These are phyloP conservation scores for Thymallus thymallus DNA, from an alignment of 2,113 vertebrate species.

Conservation along the genomic window DNA sequence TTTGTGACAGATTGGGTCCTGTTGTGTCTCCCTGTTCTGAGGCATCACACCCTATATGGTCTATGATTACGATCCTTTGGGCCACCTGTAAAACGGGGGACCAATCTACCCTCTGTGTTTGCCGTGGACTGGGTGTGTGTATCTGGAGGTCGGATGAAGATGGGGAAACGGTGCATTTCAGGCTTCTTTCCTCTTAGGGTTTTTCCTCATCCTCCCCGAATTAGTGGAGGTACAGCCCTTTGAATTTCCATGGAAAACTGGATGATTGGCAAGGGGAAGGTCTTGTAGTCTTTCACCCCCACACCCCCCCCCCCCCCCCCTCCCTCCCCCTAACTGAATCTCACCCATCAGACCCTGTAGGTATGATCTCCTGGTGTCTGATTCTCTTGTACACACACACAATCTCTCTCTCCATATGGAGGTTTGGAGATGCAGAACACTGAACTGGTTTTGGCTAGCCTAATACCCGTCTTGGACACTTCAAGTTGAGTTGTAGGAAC, in stretches of 20 bases:
- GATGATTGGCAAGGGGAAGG: slow-evolving; percentile 18
- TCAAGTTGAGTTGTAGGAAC: too few species aligned
- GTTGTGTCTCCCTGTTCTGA: slow-evolving; percentile 22
- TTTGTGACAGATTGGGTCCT: neutral
- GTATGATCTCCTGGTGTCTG: too few species aligned
- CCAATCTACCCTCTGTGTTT: slow-evolving; percentile 47
- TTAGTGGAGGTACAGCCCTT: slow-evolving; percentile 60
- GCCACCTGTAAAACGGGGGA: slow-evolving; percentile 36
- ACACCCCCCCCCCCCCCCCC: too few species aligned
- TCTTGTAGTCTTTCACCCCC: too few species aligned
- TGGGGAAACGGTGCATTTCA: slow-evolving; percentile 22
- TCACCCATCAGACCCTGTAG: too few species aligned
- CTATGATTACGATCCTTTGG: slow-evolving; percentile 31
- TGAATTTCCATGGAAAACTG: slow-evolving; percentile 60
- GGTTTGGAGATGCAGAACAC: neutral
- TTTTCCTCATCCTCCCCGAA: slow-evolving; percentile 63
- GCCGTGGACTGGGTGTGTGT: slow-evolving; percentile 44
- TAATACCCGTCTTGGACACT: too few species aligned
- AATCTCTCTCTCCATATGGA: neutral
- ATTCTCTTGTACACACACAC: too few species aligned
- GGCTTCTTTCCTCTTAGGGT: slow-evolving; percentile 40
- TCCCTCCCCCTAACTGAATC: too few species aligned
- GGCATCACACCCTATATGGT: slow-evolving; percentile 33
- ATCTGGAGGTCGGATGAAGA: slow-evolving; percentile 29
- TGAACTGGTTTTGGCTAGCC: slow-evolving; percentile 23